Base-by-base conservation (phyloP, 30 jellyfish, hydroid and myxozoan genomes). In the Aurelia sp. region DNA sequence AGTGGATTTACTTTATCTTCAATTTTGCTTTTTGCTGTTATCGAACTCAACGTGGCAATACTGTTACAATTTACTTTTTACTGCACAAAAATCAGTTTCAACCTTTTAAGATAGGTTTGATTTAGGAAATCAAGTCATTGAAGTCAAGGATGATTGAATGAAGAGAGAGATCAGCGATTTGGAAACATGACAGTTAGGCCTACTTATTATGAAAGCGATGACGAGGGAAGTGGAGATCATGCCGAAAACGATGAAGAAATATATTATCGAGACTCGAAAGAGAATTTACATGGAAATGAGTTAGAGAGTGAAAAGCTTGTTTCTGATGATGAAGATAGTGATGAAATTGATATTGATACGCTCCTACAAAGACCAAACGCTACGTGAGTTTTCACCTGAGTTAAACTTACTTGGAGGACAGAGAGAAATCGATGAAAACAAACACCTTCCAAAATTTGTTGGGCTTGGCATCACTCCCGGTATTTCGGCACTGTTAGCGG, bases 361-460 rank as follows among this genome's bases (percentile, higher is more conserved):
- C n/a, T 76, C 1, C 86, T 76, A 16, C 86, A 61, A 41, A 76
- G 86, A 41, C 86, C 86, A 18, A 76, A 60, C 30, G 86, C 86
- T 40, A 59, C 86, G 86, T 76, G 62, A 76, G 86, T 76, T 18
- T 18, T 76, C n/a, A 41, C 19, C 16, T 71, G 12, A 19, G 52
- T 60, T 18, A 8, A 3, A 58, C 33, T 60, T 22, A 10, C 20
- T 4, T 22, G n/a, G 9, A 5, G 11, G 7, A 5, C 30, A 8
- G 2, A 0, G 69, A 17, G 30, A 1, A 59, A 21, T 21, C 22
- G 69, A 17, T n/a, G 30, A 59, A 6, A 59, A 27, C 2, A 27
- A 27, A 27, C 33, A 27, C 33, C 33, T 0, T 27, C 33, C 33
- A 1, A 27, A 27, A 27, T 27, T 59, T 21, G 30, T 17, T 13